These are phyloP conservation scores for Podarcis raffonei DNA, from an alignment of 2,113 vertebrate species.

Conservation along the genomic window DNA sequence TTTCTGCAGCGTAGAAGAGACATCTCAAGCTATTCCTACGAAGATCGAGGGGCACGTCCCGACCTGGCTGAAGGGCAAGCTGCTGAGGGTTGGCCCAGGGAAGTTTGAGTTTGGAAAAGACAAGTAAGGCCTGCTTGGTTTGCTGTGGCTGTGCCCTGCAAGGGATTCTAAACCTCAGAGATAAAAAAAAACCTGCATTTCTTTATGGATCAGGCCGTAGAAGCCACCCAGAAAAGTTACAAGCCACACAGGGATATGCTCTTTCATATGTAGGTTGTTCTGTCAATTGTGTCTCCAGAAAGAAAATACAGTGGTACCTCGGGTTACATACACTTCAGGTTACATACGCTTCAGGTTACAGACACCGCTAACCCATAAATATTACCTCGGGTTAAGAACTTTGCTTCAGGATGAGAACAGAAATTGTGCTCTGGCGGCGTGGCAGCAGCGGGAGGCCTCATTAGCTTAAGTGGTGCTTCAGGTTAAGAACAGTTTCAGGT, in stretches of 20 bases:
- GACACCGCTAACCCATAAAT: too few species aligned
- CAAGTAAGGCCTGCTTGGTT: conserved; percentile 75
- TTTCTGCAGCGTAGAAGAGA: conserved; percentile 81
- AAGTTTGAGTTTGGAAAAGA: conserved; percentile 94
- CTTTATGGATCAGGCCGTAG: background rate
- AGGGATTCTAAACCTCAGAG: background rate
- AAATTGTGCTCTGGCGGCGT: too few species aligned
- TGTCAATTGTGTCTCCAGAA: background rate
- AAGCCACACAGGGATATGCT: background rate
- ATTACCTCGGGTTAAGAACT: too few species aligned
- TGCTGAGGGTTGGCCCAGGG: conserved; percentile 91
- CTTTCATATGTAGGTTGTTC: background rate
- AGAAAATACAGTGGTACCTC: background rate
- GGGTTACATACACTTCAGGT: too few species aligned
- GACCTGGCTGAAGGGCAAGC: conserved; percentile 85
- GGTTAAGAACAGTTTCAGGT: too few species aligned
- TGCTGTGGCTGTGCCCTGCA: background rate
- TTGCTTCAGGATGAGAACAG: too few species aligned
- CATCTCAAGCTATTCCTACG: conserved; percentile 74
- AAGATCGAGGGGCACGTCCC: conserved; percentile 83
- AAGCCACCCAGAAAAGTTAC: background rate
- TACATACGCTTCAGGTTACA: too few species aligned
- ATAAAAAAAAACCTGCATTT: too few species aligned
- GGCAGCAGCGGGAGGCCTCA: too few species aligned
- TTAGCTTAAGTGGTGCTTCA: too few species aligned